Evolutionary conservation across 1,140 invertebrate genomes (phyloP).

Genomic region (Leptinotarsa lineolata): DNA sequence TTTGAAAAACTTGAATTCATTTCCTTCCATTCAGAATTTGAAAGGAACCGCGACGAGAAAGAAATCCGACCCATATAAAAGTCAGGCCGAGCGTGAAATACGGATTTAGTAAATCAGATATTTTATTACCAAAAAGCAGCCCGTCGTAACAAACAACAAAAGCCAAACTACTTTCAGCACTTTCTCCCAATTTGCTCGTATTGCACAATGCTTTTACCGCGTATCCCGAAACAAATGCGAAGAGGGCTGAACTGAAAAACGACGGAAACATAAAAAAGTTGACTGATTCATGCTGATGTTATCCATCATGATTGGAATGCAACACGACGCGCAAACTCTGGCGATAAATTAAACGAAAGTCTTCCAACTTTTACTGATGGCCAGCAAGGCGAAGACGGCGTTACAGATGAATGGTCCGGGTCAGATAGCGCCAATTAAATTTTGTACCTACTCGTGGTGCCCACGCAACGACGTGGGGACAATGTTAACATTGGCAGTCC

Average conservation of each 20-base stretch:
- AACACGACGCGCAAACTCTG: constrained; percentile 1
- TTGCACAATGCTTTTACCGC: background rate
- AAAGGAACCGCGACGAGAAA: too few species aligned
- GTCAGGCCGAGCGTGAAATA: too few species aligned
- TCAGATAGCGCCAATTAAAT: constrained; percentile 8
- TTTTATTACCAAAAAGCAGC: background rate
- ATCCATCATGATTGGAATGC: background rate
- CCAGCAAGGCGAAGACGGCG: constrained; percentile 1
- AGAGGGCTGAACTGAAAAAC: constrained; percentile 4
- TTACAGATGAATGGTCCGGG: background rate
- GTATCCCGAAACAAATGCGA: background rate
- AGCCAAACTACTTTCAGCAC: background rate
- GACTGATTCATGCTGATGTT: constrained; percentile 1
- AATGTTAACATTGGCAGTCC: background rate
- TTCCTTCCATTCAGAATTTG: too few species aligned
- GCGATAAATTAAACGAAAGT: constrained; percentile 6
- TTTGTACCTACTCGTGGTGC: background rate
- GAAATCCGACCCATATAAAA: too few species aligned
- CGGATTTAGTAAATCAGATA: background rate
- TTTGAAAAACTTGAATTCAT: too few species aligned
- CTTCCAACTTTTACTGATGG: constrained; percentile 5
- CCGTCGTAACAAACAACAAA: background rate
- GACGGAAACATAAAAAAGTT: background rate
- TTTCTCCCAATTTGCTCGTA: background rate
- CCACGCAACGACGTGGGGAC: background rate